A percentile compares a stretch with the other conserved stretches of the same genome.
These are phyloP conservation scores for Scarus forsteni DNA, from an alignment of 2,797 vertebrate genomes.

Conservation along the genomic window DNA sequence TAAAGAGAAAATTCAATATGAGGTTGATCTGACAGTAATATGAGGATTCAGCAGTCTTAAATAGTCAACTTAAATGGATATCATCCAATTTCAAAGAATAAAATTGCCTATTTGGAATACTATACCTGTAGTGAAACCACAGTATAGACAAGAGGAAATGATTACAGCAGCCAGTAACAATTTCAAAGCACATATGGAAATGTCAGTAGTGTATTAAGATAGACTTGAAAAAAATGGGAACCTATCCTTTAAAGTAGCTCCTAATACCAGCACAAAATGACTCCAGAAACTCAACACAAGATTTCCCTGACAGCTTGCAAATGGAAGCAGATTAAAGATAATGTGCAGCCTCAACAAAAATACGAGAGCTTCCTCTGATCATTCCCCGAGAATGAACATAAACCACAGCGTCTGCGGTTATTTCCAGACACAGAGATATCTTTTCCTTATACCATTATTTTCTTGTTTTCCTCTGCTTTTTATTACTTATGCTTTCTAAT, in stretches of 20 bases:
- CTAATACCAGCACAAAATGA: conserved; percentile 14
- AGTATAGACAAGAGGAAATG: not conserved
- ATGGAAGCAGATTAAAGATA: conserved; percentile 45
- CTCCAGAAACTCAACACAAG: conserved; percentile 35
- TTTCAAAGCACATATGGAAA: conserved; percentile 13
- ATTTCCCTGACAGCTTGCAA: conserved; percentile 50
- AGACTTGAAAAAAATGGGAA: conserved; percentile 13
- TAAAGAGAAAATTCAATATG: conserved; percentile 7
- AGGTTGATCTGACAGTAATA: conserved; percentile 19
- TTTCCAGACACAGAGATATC: conserved; percentile 4
- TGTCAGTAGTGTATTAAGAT: conserved; percentile 21
- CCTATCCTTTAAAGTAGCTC: conserved; percentile 28
- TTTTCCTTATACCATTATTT: conserved; percentile 3
- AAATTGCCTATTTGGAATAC: conserved; percentile 9
- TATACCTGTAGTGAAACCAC: not conserved
- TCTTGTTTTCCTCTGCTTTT: not conserved
- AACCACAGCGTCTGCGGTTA: conserved; percentile 4
- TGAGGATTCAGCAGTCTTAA: conserved; percentile 18
- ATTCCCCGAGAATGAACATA: conserved; percentile 15
- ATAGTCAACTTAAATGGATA: conserved; percentile 12
- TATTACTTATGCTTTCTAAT: conserved; percentile 17
- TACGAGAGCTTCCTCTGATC: conserved; percentile 21
- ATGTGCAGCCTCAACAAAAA: conserved; percentile 8
- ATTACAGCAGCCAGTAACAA: conserved; percentile 12
- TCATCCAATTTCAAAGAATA: not conserved